Conservation (phyloP, 2,113 vertebrate species). For the Alouatta palliata region DNA sequence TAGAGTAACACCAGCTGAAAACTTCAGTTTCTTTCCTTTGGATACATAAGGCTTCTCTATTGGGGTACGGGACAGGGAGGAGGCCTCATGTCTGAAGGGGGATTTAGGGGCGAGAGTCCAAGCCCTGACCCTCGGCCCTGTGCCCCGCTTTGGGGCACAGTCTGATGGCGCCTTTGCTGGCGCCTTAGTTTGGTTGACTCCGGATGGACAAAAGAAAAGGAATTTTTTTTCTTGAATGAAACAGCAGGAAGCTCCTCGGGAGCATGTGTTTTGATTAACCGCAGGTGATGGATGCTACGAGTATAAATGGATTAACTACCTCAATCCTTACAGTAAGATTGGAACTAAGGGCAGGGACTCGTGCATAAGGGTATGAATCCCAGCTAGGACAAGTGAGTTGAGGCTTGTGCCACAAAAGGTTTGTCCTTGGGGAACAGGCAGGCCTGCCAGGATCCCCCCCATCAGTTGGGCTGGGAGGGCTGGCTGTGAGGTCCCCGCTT, state of each 20-base stretch:
- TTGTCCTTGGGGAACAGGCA: conserved; percentile 54
- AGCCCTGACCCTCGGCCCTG: background rate
- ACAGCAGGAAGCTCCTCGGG: conserved; percentile 60
- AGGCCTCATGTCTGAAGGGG: conserved; percentile 21
- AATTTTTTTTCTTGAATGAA: conserved; percentile 16
- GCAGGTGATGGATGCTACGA: conserved; percentile 68
- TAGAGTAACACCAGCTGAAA: conserved; percentile 61
- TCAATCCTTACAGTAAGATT: conserved; percentile 76
- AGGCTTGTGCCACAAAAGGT: conserved; percentile 53
- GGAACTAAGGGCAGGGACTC: conserved; percentile 21
- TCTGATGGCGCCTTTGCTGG: background rate
- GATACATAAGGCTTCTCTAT: conserved; percentile 26
- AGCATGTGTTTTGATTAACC: background rate
- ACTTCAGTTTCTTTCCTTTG: conserved; percentile 52
- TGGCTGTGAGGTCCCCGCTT: background rate
- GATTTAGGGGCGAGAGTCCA: background rate
- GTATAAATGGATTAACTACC: conserved; percentile 80
- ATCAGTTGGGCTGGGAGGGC: background rate
- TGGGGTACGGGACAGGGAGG: background rate
- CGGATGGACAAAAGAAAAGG: conserved; percentile 62
- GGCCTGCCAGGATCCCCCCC: conserved; percentile 29
- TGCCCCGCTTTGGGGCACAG: background rate
- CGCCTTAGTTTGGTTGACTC: conserved; percentile 31
- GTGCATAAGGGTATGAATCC: background rate
- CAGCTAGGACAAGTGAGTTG: conserved; percentile 38